These are phyloP conservation scores for Iselma pallidipennis DNA, from an alignment of 2,888 invertebrate species.

Conservation along the genomic window DNA sequence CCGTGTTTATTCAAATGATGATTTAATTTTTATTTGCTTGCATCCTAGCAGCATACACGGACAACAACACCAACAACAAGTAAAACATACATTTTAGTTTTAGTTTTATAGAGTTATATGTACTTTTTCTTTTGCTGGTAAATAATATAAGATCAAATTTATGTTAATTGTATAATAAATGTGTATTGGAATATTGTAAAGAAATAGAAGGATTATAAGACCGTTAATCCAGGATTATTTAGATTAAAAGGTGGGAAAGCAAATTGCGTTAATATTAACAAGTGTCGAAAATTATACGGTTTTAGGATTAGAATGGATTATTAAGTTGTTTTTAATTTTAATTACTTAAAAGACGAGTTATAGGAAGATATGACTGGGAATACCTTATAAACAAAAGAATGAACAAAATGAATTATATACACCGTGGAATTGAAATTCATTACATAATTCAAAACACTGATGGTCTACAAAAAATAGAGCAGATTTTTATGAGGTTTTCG, in stretches of 20 bases:
- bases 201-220: background rate
- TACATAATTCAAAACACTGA: too few relatives aligned
- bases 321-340: too few relatives aligned
- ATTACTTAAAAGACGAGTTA: too few relatives aligned
- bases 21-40: slow-evolving; percentile 26
- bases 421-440: too few relatives aligned
- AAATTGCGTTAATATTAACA: background rate
- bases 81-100: background rate
- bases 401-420: too few relatives aligned
- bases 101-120: background rate
- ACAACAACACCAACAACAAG: background rate
- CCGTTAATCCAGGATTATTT: background rate
- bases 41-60: background rate
- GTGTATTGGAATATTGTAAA: background rate
- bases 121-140: background rate
- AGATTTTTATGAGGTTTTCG: too few relatives aligned
- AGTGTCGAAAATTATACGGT: background rate
- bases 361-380: too few relatives aligned
- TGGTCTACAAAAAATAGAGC: too few relatives aligned
- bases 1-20: slow-evolving; percentile 33
- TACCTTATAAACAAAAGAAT: too few relatives aligned
- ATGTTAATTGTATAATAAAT: background rate
- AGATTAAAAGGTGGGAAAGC: background rate
- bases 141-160: background rate
- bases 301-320: too few relatives aligned